Conservation (phyloP, 2,113 vertebrate species). For the zebrafish (Danio rerio) region DNA sequence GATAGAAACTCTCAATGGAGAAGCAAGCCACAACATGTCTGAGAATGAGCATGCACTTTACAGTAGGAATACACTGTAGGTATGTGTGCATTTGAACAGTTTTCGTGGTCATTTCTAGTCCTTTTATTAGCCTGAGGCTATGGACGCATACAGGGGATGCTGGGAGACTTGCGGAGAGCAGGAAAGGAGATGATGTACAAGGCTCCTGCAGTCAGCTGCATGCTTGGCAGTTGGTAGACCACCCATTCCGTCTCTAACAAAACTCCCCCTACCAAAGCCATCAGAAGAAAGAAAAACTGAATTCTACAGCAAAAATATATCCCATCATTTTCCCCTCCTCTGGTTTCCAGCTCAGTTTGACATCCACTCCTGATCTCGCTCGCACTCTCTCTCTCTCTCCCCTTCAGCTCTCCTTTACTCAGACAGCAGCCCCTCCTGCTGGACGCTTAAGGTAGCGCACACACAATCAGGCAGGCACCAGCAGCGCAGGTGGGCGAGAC, state of each 20-base stretch:
- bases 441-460: conserved; percentile 39
- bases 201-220: conserved; percentile 6
- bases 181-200: conserved; percentile 6
- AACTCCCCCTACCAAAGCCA: conserved; percentile 5
- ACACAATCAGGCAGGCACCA: background rate
- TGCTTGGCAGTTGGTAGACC: background rate
- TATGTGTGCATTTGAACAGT: background rate
- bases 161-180: conserved; percentile 23
- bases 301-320: background rate
- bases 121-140: background rate
- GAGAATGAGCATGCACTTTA: conserved; percentile 4
- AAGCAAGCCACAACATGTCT: background rate
- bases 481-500: background rate
- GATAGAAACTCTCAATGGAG: background rate
- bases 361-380: background rate
- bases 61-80: background rate
- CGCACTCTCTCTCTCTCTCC: background rate
- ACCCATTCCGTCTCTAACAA: background rate
- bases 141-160: conserved; percentile 16
- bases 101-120: background rate
- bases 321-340: background rate
- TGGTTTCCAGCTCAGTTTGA: background rate
- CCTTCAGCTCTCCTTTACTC: conserved; percentile 27
- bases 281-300: background rate
- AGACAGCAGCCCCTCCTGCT: conserved; percentile 56